Evolutionary conservation across 2,797 vertebrate genomes (phyloP).

Genomic region (Rhabdophis nuchalis): DNA sequence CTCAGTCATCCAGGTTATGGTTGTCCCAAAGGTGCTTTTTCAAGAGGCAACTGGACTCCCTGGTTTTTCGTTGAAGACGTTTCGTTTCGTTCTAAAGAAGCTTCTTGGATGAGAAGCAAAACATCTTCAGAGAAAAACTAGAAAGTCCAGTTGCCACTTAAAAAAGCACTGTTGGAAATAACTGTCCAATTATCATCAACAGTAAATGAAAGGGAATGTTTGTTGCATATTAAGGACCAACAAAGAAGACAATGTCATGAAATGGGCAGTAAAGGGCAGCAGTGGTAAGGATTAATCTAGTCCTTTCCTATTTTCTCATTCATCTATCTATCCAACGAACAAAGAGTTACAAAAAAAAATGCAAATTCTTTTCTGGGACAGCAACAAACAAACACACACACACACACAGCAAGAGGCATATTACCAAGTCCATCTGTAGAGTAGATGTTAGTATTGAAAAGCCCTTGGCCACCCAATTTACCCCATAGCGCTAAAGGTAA

Average conservation of each 20-base stretch:
- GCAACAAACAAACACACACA: slow-evolving; percentile 27
- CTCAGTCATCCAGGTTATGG: too few relatives aligned
- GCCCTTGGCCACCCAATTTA: slow-evolving; percentile 71
- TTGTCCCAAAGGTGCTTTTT: too few relatives aligned
- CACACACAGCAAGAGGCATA: slow-evolving; percentile 26
- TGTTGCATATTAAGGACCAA: slow-evolving; percentile 22
- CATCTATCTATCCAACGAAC: slow-evolving; percentile 9
- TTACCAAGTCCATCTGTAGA: slow-evolving; percentile 87
- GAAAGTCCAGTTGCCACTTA: not conserved
- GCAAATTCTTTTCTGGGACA: slow-evolving; percentile 30
- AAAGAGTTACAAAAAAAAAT: slow-evolving; percentile 47
- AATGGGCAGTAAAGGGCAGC: slow-evolving; percentile 42
- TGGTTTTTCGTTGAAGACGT: too few relatives aligned
- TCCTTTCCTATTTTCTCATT: slow-evolving; percentile 47
- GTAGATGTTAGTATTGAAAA: slow-evolving; percentile 87
- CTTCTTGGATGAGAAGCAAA: not conserved
- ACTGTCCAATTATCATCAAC: not conserved
- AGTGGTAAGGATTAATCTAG: slow-evolving; percentile 5
- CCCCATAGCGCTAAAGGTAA: slow-evolving; percentile 85
- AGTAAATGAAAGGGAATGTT: slow-evolving; percentile 25
- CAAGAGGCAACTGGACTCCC: too few relatives aligned
- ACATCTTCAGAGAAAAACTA: not conserved
- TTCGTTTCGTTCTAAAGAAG: too few relatives aligned
- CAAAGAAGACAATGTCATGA: slow-evolving; percentile 20
- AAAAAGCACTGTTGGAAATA: slow-evolving; percentile 8